Percentiles rank a stretch among this genome's conserved stretches.
phyloP scores from a whole-genome alignment of 1,140 invertebrate species.

The Bombus impatiens region DNA sequence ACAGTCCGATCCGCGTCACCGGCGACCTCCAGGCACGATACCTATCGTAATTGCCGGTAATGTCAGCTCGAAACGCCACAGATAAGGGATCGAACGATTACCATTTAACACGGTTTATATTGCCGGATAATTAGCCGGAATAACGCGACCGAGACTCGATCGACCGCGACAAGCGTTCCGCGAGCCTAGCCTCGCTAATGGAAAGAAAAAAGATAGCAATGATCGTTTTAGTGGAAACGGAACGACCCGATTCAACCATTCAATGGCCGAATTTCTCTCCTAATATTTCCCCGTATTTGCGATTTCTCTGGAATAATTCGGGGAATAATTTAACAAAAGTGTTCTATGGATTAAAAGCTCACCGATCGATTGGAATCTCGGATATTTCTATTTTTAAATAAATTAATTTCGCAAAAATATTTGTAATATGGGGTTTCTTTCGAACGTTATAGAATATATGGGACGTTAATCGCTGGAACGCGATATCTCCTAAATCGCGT shows the following conservation, averaged over 20 bases:
- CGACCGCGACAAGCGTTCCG: slow-evolving; percentile 18
- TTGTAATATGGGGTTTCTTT: neutral
- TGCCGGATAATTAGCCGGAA: slow-evolving; percentile 45
- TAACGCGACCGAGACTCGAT: slow-evolving; percentile 19
- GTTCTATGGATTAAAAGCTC: neutral
- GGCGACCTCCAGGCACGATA: slow-evolving; percentile 52
- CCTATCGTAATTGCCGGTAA: slow-evolving; percentile 54
- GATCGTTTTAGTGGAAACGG: neutral
- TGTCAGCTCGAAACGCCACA: slow-evolving; percentile 39
- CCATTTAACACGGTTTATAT: slow-evolving; percentile 54
- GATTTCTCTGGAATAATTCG: neutral
- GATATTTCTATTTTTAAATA: neutral
- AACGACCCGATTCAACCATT: neutral
- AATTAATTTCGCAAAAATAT: neutral
- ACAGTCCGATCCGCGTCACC: slow-evolving; percentile 25
- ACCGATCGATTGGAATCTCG: neutral
- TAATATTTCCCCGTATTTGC: neutral
- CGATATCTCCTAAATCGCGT: neutral
- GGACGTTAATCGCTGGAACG: too few relatives aligned
- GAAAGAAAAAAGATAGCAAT: neutral
- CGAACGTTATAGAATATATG: too few relatives aligned
- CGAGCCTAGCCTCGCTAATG: slow-evolving; percentile 17
- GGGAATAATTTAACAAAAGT: neutral
- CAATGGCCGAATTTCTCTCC: neutral
- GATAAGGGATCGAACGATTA: slow-evolving; percentile 58